Base-by-base conservation (phyloP, 2,888 invertebrate species). In the Crossocerus cetratus region DNA sequence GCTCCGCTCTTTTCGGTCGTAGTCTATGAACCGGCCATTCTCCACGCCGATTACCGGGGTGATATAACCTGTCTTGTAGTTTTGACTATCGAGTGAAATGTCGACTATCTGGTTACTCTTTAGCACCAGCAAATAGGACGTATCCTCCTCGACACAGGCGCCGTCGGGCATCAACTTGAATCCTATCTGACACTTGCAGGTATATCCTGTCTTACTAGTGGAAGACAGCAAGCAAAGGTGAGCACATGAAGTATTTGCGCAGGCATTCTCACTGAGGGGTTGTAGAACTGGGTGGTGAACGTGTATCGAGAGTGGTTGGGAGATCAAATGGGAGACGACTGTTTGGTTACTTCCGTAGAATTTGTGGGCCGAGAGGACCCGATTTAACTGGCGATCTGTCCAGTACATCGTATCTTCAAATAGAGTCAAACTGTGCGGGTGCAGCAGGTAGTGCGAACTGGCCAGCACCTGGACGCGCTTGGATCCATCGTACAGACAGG, bases 361-460 rank as follows among this genome's bases (percentile, higher is more conserved):
- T 91, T 99, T 99, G 89, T 98, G 96, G 0, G 97, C 97, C 0
- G 96, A 97, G 3, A 96, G 90, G 14, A 97, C 97, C 20, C 98
- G 91, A 88, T 99, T 98, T 49, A 98, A 91, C 89, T 98, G 98
- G 2, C 97, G 92, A 89, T 99, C 99, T 0, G 98, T 98, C 97
- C 98, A 99, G 91, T 98, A 99, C 67, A 99, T 92, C 0, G 96
- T 96, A 86, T 99, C 98, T 90, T 99, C 99, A 89, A 99, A 99
- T 5, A 99, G 91, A 0, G 98, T 97, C 44, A 99, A 90, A 8
- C 97, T 98, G 89, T 99, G 99, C 0, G 99, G 98, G 91, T 99
- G 99, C 1, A 98, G 92, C 0, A 99, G 91, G 87, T 99, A 99
- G 90, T 99, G 96, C 78, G 96, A 96, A 16, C 95, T 95, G 2